Percentiles rank a stretch among this genome's conserved stretches.
Conservation (phyloP, 2,888 invertebrate genomes). For the Andrena bucephala region DNA sequence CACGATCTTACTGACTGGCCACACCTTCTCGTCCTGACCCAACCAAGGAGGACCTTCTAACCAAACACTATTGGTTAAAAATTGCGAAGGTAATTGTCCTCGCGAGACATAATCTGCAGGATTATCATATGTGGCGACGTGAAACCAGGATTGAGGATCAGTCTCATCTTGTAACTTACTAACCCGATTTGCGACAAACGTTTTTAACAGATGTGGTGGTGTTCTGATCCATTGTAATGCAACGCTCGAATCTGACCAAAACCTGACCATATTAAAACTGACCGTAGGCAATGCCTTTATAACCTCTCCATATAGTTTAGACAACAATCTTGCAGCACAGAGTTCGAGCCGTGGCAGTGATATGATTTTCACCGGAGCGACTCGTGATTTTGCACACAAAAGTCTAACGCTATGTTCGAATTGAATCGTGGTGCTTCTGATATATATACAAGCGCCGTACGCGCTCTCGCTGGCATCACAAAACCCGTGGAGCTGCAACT, state of each 20-base stretch:
- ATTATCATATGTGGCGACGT: conserved; percentile 2
- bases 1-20: not conserved
- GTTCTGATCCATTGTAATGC: conserved; percentile 15
- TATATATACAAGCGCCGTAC: conserved; percentile 5
- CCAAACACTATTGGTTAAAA: not conserved
- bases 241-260: conserved; percentile 20
- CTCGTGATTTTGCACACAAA: not conserved
- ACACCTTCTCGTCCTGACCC: not conserved
- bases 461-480: conserved; percentile 3
- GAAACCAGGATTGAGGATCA: not conserved
- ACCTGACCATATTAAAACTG: too few relatives aligned
- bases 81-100: not conserved
- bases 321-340: not conserved
- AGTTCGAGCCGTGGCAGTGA: conserved; percentile 9
- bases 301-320: not conserved
- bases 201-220: not conserved
- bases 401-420: not conserved
- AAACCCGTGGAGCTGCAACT: not conserved
- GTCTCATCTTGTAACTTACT: not conserved
- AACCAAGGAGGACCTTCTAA: conserved; percentile 8
- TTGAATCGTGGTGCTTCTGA: not conserved
- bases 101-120: conserved; percentile 31
- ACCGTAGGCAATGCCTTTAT: not conserved
- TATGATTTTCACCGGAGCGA: not conserved
- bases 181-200: conserved; percentile 14